Evolutionary conservation across 2,888 invertebrate genomes (phyloP).

Genomic region (Megamerina dolium): DNA sequence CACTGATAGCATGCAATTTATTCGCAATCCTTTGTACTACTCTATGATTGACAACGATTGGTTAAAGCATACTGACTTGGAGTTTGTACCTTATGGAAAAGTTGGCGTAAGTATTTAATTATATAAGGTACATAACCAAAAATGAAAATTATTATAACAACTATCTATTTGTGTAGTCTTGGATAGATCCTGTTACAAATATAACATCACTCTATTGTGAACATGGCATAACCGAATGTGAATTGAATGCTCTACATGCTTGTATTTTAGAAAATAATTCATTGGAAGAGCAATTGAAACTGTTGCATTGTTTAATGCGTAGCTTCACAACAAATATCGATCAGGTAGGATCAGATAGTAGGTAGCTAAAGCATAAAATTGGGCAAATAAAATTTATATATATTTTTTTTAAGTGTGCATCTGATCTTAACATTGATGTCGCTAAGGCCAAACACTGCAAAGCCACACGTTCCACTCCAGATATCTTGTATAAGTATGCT

Average conservation of each 20-base stretch:
- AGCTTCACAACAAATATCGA: conserved; percentile 26
- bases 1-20: conserved; percentile 39
- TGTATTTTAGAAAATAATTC: conserved; percentile 41
- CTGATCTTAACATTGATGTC: conserved; percentile 28
- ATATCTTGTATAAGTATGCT: conserved; percentile 41
- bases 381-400: background rate
- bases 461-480: conserved; percentile 25
- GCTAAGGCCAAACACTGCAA: conserved; percentile 32
- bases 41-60: conserved; percentile 31
- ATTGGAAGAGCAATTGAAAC: conserved; percentile 27
- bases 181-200: conserved; percentile 25
- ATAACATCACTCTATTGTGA: conserved; percentile 36
- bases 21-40: conserved; percentile 31
- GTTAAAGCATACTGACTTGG: conserved; percentile 30
- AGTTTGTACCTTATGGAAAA: conserved; percentile 45
- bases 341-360: conserved; percentile 22
- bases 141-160: background rate
- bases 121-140: background rate
- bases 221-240: conserved; percentile 41
- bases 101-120: conserved; percentile 33
- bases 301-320: conserved; percentile 41
- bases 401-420: conserved; percentile 34
- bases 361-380: too few species aligned
- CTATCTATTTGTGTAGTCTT: conserved; percentile 16
- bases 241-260: conserved; percentile 44